phyloP scores from a whole-genome alignment of 2,888 invertebrate genomes.

The Lampropteryx suffumata region DNA sequence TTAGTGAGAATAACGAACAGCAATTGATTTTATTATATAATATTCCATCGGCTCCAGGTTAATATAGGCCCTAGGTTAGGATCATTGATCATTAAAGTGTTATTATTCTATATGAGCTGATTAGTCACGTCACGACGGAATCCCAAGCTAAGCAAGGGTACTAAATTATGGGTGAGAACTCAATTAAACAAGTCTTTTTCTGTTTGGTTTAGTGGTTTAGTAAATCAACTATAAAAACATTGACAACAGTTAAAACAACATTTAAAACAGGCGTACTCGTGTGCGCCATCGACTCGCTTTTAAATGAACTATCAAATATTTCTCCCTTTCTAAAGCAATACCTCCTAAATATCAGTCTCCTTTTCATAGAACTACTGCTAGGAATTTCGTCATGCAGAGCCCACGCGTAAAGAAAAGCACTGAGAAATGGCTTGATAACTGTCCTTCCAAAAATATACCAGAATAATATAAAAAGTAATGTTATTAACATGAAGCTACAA shows the following conservation, averaged over 20 bases:
- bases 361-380: constrained; percentile 21
- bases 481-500: constrained; percentile 62
- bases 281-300: constrained; percentile 25
- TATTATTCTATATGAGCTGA: too few species aligned
- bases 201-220: neutral
- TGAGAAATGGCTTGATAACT: constrained; percentile 55
- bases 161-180: too few species aligned
- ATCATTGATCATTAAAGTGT: too few species aligned
- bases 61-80: too few species aligned
- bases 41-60: too few species aligned
- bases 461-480: constrained; percentile 47
- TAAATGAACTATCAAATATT: constrained; percentile 57
- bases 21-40: too few species aligned
- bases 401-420: constrained; percentile 41
- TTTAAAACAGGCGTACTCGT: constrained; percentile 1
- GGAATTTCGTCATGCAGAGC: neutral
- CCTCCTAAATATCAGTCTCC: constrained; percentile 53
- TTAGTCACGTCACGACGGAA: too few species aligned
- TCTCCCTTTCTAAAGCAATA: constrained; percentile 73
- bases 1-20: too few species aligned
- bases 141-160: too few species aligned
- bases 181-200: too few species aligned
- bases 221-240: constrained; percentile 7
- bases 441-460: constrained; percentile 58
- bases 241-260: constrained; percentile 1